phyloP scores from a whole-genome alignment of 2,797 vertebrate species.

The Spinus pinus region DNA sequence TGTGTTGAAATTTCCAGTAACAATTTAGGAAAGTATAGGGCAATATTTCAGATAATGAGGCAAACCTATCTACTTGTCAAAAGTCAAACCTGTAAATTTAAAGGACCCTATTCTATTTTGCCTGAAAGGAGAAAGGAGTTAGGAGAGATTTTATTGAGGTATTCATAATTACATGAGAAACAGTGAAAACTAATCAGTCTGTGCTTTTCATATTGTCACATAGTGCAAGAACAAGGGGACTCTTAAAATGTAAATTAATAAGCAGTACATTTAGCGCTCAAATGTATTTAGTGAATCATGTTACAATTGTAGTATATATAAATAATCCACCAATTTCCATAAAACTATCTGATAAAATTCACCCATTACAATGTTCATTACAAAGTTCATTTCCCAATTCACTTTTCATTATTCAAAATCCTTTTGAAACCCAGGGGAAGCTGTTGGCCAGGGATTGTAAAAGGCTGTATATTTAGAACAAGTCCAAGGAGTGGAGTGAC shows the following conservation, averaged over 20 bases:
- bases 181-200: slow-evolving; percentile 52
- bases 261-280: slow-evolving; percentile 18
- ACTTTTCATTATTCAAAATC: slow-evolving; percentile 41
- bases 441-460: not conserved
- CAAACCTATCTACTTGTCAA: slow-evolving; percentile 5
- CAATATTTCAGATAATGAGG: slow-evolving; percentile 21
- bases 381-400: slow-evolving; percentile 55
- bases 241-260: slow-evolving; percentile 70
- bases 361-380: slow-evolving; percentile 26
- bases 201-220: slow-evolving; percentile 50
- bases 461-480: slow-evolving; percentile 60
- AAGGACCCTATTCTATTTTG: not conserved
- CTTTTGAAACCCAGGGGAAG: slow-evolving; percentile 40
- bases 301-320: slow-evolving; percentile 55
- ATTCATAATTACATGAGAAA: slow-evolving; percentile 51
- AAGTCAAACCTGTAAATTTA: slow-evolving; percentile 38
- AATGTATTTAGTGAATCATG: slow-evolving; percentile 42
- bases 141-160: slow-evolving; percentile 20
- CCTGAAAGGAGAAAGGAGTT: not conserved
- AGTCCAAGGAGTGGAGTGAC: slow-evolving; percentile 46
- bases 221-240: slow-evolving; percentile 56
- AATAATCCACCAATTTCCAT: slow-evolving; percentile 65
- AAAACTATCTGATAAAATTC: slow-evolving; percentile 60
- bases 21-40: not conserved
- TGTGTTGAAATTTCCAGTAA: not conserved